Conservation (phyloP, 2,797 vertebrate genomes). For the Lycodopsis pacificus region DNA sequence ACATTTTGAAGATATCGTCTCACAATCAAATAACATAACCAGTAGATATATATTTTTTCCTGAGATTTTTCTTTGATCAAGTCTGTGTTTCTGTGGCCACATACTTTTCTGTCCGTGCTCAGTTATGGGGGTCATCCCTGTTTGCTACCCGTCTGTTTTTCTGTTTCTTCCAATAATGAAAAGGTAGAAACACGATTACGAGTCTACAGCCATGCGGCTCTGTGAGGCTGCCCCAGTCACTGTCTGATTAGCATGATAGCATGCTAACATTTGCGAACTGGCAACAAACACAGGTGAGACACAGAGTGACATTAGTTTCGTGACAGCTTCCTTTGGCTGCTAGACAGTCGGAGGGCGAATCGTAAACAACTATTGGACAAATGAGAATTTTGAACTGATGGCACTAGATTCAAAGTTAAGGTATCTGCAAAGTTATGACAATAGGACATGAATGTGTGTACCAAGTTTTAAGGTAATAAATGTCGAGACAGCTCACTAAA, state of each 20-base stretch:
- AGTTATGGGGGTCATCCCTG: not conserved
- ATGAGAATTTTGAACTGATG: not conserved
- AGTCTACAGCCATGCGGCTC: not conserved
- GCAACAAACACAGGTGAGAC: not conserved
- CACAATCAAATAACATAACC: not conserved
- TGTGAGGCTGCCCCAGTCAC: not conserved
- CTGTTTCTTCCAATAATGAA: not conserved
- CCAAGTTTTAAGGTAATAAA: not conserved
- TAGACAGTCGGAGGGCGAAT: no score
- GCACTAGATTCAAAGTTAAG: not conserved
- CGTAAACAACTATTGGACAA: not conserved
- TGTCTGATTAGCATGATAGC: not conserved
- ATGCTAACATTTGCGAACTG: not conserved
- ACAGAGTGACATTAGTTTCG: not conserved
- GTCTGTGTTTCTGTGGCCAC: constrained; percentile 10
- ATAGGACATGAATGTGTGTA: not conserved
- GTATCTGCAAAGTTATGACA: not conserved
- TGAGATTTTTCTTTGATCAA: constrained; percentile 18
- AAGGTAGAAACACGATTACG: not conserved
- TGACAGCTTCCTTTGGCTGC: no score
- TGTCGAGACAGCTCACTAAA: not conserved
- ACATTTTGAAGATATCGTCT: constrained; percentile 24
- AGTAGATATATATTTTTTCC: not conserved
- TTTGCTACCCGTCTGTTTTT: not conserved
- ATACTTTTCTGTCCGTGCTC: constrained; percentile 1